A percentile compares a stretch with the other conserved stretches of the same genome.
phyloP scores from a whole-genome alignment of 2,113 vertebrate species.

The Seriola aureovittata region DNA sequence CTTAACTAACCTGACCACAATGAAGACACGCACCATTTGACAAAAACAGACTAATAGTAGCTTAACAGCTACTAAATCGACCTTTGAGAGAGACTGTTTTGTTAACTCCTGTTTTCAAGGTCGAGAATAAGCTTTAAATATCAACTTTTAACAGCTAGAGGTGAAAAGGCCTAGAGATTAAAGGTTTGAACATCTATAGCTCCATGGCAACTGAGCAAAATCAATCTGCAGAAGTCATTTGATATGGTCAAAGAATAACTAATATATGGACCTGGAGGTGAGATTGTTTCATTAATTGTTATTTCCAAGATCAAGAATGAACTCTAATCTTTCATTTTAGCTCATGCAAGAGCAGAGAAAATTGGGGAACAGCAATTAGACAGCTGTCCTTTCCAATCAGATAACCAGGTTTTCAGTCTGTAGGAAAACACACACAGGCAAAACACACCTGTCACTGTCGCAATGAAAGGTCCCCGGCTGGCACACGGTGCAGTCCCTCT shows the following conservation, averaged over 20 bases:
- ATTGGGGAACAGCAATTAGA: not conserved
- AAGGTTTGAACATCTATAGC: not conserved
- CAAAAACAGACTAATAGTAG: not conserved
- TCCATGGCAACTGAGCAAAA: not conserved
- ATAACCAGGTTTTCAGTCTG: not conserved
- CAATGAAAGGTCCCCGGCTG: constrained; percentile 92
- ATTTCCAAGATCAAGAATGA: not conserved
- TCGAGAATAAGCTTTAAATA: no score
- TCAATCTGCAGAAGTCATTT: not conserved
- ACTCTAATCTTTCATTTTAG: not conserved
- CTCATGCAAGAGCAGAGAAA: no score
- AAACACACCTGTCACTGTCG: constrained; percentile 86
- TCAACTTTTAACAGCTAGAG: no score
- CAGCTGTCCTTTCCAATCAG: not conserved
- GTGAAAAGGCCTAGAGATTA: not conserved
- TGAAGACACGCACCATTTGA: not conserved
- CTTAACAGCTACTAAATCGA: not conserved
- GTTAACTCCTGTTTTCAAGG: no score
- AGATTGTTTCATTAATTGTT: not conserved
- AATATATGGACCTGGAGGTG: not conserved
- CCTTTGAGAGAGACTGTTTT: not conserved
- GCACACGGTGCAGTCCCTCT: constrained; percentile 89
- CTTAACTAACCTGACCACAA: not conserved
- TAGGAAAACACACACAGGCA: not conserved
- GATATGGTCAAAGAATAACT: not conserved